A percentile compares a stretch with the other conserved stretches of the same genome.
Conservation (phyloP, 1,140 invertebrate genomes). For the Zaprionus nigranus region DNA sequence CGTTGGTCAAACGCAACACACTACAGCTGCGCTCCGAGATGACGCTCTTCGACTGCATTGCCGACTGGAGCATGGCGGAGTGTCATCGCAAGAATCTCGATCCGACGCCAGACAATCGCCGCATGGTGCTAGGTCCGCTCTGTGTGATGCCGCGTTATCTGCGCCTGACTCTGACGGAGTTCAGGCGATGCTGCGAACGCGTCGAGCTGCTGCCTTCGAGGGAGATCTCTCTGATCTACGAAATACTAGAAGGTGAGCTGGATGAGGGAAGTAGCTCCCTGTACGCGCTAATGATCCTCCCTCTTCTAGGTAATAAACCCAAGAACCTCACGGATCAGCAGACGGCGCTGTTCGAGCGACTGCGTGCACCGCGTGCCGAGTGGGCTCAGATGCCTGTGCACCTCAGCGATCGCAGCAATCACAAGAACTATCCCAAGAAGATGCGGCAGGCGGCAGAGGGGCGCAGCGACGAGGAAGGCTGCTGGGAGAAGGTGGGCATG, state of each 20-base stretch:
- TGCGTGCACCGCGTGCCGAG: constrained; percentile 75
- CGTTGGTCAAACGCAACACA: constrained; percentile 74
- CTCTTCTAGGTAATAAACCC: constrained; percentile 69
- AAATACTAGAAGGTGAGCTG: constrained; percentile 73
- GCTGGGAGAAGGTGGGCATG: constrained; percentile 77
- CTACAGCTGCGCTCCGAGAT: constrained; percentile 77
- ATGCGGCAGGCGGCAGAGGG: constrained; percentile 75
- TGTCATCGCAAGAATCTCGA: constrained; percentile 76
- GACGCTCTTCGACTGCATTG: constrained; percentile 76
- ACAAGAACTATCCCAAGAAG: constrained; percentile 83
- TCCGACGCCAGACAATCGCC: constrained; percentile 74
- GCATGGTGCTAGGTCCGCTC: constrained; percentile 76
- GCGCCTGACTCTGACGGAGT: constrained; percentile 68
- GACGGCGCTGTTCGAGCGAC: constrained; percentile 76
- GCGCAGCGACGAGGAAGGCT: constrained; percentile 66
- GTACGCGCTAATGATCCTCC: not conserved
- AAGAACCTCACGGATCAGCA: constrained; percentile 83
- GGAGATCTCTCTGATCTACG: constrained; percentile 70
- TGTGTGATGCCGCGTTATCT: constrained; percentile 82
- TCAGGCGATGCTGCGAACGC: constrained; percentile 75
- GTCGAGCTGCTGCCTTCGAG: constrained; percentile 72
- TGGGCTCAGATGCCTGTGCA: constrained; percentile 83
- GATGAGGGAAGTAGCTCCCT: not conserved
- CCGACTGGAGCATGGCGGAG: constrained; percentile 79
- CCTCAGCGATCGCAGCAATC: constrained; percentile 79